Percentiles rank a stretch among this genome's conserved stretches.
Evolutionary conservation across 2,797 vertebrate species (phyloP).

Genomic region (Brachyrhaphis roseni): DNA sequence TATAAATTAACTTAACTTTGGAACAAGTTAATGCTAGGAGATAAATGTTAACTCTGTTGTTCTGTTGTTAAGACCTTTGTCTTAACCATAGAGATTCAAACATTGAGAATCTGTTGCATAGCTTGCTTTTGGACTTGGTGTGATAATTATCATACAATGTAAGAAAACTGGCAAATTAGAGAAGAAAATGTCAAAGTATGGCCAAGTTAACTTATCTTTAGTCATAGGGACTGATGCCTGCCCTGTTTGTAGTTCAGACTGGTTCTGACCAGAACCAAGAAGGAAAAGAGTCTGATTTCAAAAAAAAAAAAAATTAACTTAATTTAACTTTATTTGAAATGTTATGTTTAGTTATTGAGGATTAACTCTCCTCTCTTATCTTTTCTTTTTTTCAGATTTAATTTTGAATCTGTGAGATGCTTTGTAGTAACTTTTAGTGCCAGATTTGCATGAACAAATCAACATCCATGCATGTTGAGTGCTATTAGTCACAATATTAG

Average conservation of each 20-base stretch:
- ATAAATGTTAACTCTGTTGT: not conserved
- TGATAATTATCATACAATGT: not conserved
- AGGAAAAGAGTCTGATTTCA: not conserved
- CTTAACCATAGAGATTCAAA: not conserved
- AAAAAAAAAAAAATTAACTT: not conserved
- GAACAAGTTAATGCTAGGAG: not conserved
- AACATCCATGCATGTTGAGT: not conserved
- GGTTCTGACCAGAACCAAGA: not conserved
- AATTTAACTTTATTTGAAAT: not conserved
- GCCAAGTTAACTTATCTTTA: not conserved
- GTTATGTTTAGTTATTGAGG: not conserved
- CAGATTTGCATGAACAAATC: not conserved
- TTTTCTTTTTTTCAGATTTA: not conserved
- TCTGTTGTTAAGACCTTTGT: not conserved
- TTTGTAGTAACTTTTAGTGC: not conserved
- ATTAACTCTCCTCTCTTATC: not conserved
- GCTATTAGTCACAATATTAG: not conserved
- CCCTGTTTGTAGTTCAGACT: not conserved
- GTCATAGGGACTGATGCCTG: not conserved
- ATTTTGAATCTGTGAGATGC: not conserved
- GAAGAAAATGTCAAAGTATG: not conserved
- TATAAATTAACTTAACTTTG: no score
- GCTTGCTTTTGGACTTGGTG: not conserved
- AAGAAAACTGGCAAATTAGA: not conserved
- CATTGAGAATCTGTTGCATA: not conserved